A percentile compares a stretch with the other conserved stretches of the same genome.
Conservation (phyloP, 1,140 invertebrate species). For the Drosophila nasuta region DNA sequence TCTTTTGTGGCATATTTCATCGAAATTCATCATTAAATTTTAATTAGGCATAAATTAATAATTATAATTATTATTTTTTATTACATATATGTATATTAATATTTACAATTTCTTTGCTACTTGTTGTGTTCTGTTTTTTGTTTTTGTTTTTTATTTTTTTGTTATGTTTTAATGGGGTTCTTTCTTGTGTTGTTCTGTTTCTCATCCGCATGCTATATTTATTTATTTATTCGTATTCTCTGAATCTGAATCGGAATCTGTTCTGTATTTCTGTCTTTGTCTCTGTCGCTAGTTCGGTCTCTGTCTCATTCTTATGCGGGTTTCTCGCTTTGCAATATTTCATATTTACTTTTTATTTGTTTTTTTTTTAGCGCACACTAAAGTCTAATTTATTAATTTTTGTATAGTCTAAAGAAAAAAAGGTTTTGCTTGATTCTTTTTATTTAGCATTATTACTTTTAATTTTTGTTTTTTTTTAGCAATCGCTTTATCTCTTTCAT, state of each 20-base stretch:
- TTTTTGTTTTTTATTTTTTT: too few relatives aligned
- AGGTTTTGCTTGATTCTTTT: constrained; percentile 28
- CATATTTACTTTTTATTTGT: constrained; percentile 40
- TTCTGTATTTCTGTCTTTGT: constrained; percentile 3
- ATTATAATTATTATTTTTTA: constrained; percentile 43
- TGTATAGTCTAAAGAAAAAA: constrained; percentile 68
- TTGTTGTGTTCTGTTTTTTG: constrained; percentile 20
- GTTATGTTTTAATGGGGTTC: constrained; percentile 41
- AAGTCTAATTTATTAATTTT: constrained; percentile 59
- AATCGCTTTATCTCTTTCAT: neutral
- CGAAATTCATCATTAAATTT: constrained; percentile 54
- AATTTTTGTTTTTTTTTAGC: constrained; percentile 22
- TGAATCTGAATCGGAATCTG: neutral
- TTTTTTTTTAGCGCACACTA: constrained; percentile 43
- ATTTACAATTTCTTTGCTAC: constrained; percentile 75
- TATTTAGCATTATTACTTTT: constrained; percentile 2
- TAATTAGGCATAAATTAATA: constrained; percentile 75
- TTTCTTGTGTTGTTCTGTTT: constrained; percentile 20
- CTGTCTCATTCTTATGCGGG: constrained; percentile 15
- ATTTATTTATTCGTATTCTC: neutral
- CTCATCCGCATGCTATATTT: constrained; percentile 1
- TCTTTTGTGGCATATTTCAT: constrained; percentile 35
- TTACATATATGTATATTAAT: constrained; percentile 62
- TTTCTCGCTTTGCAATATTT: constrained; percentile 50
- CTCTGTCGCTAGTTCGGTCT: constrained; percentile 9